Base-by-base conservation (phyloP, 1,140 invertebrate species). In the Harpegnathos saltator region DNA sequence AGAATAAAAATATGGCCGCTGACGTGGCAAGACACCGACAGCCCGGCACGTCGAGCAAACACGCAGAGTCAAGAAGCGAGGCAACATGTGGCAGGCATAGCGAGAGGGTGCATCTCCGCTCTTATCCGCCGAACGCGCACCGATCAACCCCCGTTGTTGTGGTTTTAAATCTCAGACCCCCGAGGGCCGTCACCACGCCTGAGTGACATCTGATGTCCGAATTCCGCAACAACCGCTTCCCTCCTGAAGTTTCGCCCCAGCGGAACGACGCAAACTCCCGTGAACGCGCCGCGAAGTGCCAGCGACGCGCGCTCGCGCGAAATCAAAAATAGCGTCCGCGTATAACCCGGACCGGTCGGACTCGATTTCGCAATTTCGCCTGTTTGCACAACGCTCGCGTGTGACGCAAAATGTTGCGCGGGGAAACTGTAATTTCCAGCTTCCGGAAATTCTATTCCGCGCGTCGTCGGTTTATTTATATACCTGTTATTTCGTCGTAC, bases 91-190 rank as follows among this genome's bases (percentile, higher is more conserved):
- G 75, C 65, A 78, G 33, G 22, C 50, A 78, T 17, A 56, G 56
- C 11, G 17, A 22, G 26, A 12, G 50, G 29, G 3, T 15, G 17
- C 38, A 26, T 48, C 52, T 15, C n/a, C 54, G 75, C 63, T 71
- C 59, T 80, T 80, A 59, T 48, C 65, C 52, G 22, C 44, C n/a
- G 75, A 78, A 78, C 75, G 33, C 22, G 24, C 52, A 58, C 65
- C 66, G 65, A 80, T 80, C 75, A 80, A 69, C 75, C 75, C 65
- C 58, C 65, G 66, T 71, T 80, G 75, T 80, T 80, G 75, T 33
- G 75, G 75, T 69, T 80, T 80, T 80, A 80, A 80, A 80, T 80
- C 75, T 80, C 75, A 80, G 71, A 52, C 54, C 75, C 52, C n/a
- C 54, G 65, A 48, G 75, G 52, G 66, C 15, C 17, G 33, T 24